Evolutionary conservation across 2,888 invertebrate genomes (phyloP).

Genomic region (Morpho helenor): DNA sequence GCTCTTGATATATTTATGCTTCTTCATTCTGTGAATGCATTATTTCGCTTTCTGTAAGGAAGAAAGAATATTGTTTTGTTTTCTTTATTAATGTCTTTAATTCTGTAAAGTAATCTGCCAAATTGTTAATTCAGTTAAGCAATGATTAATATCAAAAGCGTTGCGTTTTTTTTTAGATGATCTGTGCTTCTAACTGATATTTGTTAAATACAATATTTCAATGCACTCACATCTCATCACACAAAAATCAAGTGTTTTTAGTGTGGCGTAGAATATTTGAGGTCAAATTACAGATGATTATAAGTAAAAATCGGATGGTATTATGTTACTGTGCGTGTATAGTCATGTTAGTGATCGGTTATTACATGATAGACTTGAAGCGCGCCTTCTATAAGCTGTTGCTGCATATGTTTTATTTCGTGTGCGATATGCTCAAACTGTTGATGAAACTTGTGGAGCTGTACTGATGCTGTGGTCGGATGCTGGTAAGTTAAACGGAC

Average conservation of each 20-base stretch:
- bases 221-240: too few relatives aligned
- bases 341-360: slow-evolving; percentile 44
- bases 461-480: slow-evolving; percentile 44
- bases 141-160: too few relatives aligned
- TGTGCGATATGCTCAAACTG: slow-evolving; percentile 62
- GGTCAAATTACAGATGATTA: slow-evolving; percentile 60
- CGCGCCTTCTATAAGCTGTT: slow-evolving; percentile 65
- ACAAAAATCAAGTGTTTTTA: background rate
- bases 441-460: slow-evolving; percentile 67
- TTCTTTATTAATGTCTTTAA: too few relatives aligned
- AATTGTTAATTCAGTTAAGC: too few relatives aligned
- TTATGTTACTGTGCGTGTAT: slow-evolving; percentile 48
- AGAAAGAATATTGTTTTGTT: too few relatives aligned
- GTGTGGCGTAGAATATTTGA: background rate
- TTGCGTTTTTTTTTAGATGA: too few relatives aligned
- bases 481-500: slow-evolving; percentile 20
- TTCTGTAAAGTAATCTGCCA: too few relatives aligned
- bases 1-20: too few relatives aligned
- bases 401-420: slow-evolving; percentile 60
- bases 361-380: slow-evolving; percentile 55
- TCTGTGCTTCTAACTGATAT: too few relatives aligned
- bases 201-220: too few relatives aligned
- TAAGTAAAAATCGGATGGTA: slow-evolving; percentile 52
- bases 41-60: too few relatives aligned
- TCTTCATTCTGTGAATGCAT: too few relatives aligned